Conservation (phyloP, 2,888 invertebrate species). For the Fissipunctia ypsillon region DNA sequence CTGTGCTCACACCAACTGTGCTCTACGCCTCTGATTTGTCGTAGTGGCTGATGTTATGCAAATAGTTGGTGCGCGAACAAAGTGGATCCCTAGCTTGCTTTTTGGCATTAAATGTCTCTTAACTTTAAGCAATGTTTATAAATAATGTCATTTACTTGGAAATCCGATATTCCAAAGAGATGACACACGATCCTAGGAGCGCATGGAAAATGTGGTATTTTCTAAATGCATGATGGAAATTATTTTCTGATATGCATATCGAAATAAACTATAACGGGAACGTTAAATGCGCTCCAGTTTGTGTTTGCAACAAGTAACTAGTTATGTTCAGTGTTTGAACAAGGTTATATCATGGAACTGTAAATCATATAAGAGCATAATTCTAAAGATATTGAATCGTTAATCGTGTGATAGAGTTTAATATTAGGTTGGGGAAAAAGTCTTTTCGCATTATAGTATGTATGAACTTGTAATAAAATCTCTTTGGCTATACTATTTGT, state of each 20-base stretch:
- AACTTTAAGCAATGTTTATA: background rate
- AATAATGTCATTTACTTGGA: background rate
- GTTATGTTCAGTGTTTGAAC: slow-evolving; percentile 20
- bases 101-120: background rate
- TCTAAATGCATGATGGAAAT: slow-evolving; percentile 46
- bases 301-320: slow-evolving; percentile 22
- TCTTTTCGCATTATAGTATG: too few relatives aligned
- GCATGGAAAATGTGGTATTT: slow-evolving; percentile 46
- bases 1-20: background rate
- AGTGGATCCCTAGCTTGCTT: background rate
- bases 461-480: too few relatives aligned
- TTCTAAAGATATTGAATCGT: background rate
- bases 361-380: slow-evolving; percentile 5
- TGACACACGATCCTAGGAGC: background rate
- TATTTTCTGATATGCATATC: slow-evolving; percentile 63
- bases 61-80: background rate
- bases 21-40: background rate
- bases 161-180: slow-evolving; percentile 4
- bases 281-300: slow-evolving; percentile 58
- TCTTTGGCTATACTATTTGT: too few relatives aligned
- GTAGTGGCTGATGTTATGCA: slow-evolving; percentile 5
- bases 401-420: too few relatives aligned
- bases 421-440: too few relatives aligned
- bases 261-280: slow-evolving; percentile 55
- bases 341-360: slow-evolving; percentile 49